Percentiles rank a stretch among this genome's conserved stretches.
phyloP scores from a whole-genome alignment of 2,888 invertebrate genomes.

The Euclidia mi region DNA sequence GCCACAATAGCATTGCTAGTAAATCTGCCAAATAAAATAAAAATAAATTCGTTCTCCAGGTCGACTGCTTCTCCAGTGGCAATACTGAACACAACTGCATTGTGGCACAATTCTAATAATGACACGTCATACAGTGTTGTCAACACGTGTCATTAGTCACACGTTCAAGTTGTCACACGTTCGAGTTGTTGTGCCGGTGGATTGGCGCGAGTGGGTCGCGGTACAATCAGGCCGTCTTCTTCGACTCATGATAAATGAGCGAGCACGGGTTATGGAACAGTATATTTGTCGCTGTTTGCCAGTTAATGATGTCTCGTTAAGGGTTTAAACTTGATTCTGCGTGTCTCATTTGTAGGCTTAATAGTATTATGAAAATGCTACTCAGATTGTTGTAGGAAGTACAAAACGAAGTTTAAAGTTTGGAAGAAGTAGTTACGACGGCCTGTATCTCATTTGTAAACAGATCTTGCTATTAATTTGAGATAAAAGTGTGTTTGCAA shows the following conservation, averaged over 20 bases:
- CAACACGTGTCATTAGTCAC: slow-evolving; percentile 64
- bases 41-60: no score
- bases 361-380: no score
- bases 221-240: slow-evolving; percentile 32
- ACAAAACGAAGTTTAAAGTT: no score
- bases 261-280: slow-evolving; percentile 25
- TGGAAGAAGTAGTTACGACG: no score
- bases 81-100: slow-evolving; percentile 25
- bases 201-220: slow-evolving; percentile 15
- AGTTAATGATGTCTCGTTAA: slow-evolving; percentile 13
- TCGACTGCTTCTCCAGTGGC: neutral
- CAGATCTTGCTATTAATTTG: no score
- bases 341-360: no score
- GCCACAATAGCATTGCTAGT: no score
- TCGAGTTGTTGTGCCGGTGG: slow-evolving; percentile 22
- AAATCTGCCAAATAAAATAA: no score
- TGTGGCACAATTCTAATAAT: slow-evolving; percentile 53
- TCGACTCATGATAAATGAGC: slow-evolving; percentile 42
- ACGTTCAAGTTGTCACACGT: slow-evolving; percentile 42
- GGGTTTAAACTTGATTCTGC: slow-evolving; percentile 2
- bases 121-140: slow-evolving; percentile 51
- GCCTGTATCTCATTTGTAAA: no score
- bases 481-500: no score
- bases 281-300: slow-evolving; percentile 26
- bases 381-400: no score